Evolutionary conservation across 2,797 vertebrate genomes (phyloP).

Genomic region (Hippocampus kuda): DNA sequence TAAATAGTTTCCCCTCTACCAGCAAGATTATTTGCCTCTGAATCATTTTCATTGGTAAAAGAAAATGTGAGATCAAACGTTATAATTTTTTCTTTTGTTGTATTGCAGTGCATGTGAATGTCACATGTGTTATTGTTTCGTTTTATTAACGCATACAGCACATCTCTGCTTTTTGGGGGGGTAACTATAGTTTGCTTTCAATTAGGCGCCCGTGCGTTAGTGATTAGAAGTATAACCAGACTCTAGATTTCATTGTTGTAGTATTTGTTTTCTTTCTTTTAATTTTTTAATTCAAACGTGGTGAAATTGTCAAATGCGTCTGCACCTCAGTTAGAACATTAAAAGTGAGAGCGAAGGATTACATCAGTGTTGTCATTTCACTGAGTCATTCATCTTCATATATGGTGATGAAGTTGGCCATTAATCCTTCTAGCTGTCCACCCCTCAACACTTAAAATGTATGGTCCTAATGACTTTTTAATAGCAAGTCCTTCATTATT

Average conservation of each 20-base stretch:
- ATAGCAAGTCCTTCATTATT: not conserved
- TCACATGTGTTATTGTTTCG: not conserved
- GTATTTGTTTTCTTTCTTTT: not conserved
- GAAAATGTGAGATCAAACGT: not conserved
- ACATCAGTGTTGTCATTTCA: not conserved
- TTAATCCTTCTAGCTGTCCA: not conserved
- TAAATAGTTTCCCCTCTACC: not conserved
- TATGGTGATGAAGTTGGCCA: not conserved
- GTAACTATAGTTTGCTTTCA: not conserved
- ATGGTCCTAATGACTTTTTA: slow-evolving; percentile 1
- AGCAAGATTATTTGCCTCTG: not conserved
- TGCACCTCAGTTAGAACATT: not conserved
- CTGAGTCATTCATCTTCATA: not conserved
- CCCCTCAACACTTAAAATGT: not conserved
- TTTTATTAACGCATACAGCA: not conserved
- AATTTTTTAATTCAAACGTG: not conserved
- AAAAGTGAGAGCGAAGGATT: not conserved
- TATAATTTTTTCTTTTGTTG: not conserved
- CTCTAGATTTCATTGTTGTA: not conserved
- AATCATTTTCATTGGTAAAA: not conserved
- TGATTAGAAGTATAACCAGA: not conserved
- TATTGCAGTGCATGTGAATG: not conserved
- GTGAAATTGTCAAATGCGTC: not conserved
- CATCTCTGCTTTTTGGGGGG: not conserved
- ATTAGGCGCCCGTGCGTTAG: not conserved